A percentile compares a stretch with the other conserved stretches of the same genome.
These are phyloP conservation scores for Urocynchramus pylzowi DNA, from an alignment of 2,113 vertebrate genomes.

Conservation along the genomic window DNA sequence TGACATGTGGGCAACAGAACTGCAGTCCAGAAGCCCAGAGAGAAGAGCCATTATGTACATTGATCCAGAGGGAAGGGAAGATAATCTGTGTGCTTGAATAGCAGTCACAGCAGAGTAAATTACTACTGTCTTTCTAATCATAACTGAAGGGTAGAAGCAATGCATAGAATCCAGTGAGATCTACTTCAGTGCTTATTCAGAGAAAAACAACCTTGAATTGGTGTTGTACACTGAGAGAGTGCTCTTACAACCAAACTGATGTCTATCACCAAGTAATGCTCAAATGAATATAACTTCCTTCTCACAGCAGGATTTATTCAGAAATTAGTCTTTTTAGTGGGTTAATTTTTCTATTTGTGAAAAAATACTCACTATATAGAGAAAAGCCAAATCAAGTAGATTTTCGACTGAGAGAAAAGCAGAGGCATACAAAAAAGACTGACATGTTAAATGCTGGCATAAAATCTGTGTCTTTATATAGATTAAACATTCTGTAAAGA, in stretches of 20 bases:
- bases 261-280: background rate
- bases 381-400: conserved; percentile 2
- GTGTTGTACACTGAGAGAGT: background rate
- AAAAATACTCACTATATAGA: background rate
- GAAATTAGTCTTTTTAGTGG: background rate
- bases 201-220: background rate
- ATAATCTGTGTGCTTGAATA: background rate
- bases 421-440: background rate
- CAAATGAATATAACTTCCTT: background rate
- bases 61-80: background rate
- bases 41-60: background rate
- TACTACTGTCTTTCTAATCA: background rate
- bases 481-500: conserved; percentile 43
- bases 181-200: background rate
- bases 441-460: conserved; percentile 6
- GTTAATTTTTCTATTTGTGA: background rate
- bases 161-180: background rate
- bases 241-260: background rate
- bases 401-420: background rate
- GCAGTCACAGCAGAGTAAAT: background rate
- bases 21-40: background rate
- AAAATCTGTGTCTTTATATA: conserved; percentile 37
- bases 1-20: background rate
- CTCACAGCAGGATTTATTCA: background rate
- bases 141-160: background rate